Conservation (phyloP, 2,888 invertebrate genomes). For the Parnassius orleans region DNA sequence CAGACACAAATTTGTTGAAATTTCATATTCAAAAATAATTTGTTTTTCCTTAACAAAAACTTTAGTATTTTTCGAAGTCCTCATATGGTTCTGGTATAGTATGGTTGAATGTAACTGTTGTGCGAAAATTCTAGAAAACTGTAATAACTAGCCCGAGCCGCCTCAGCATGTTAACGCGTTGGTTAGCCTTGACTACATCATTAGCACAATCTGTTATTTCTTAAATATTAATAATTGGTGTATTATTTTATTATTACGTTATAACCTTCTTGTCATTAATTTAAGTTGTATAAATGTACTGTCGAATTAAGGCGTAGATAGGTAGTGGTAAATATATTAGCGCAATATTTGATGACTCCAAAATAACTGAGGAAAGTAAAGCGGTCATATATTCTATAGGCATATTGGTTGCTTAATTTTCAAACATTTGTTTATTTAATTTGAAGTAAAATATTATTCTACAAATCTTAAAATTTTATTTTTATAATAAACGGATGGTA, state of each 20-base stretch:
- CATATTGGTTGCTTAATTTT: constrained; percentile 24
- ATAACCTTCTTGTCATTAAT: constrained; percentile 79
- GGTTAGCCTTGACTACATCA: constrained; percentile 57
- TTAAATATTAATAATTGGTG: constrained; percentile 49
- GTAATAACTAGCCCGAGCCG: constrained; percentile 36
- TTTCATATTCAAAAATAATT: too few relatives aligned
- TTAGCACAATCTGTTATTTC: constrained; percentile 74
- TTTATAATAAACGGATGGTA: too few relatives aligned
- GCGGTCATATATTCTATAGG: constrained; percentile 19
- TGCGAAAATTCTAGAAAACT: constrained; percentile 6
- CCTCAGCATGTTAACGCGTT: constrained; percentile 38
- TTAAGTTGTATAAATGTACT: constrained; percentile 79
- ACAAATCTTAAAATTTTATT: too few relatives aligned
- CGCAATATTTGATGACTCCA: constrained; percentile 66
- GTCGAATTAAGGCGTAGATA: constrained; percentile 77
- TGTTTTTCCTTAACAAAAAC: too few relatives aligned
- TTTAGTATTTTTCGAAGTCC: too few relatives aligned
- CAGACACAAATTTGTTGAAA: too few relatives aligned
- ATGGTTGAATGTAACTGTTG: constrained; percentile 1
- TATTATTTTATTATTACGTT: constrained; percentile 71
- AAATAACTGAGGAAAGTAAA: constrained; percentile 45
- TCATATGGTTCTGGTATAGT: constrained; percentile 1
- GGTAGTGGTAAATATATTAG: constrained; percentile 76
- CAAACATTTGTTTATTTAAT: constrained; percentile 1
- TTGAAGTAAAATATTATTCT: too few relatives aligned